Evolutionary conservation across 2,888 invertebrate genomes (phyloP), one percentile per base, ranked within the genome.

Genomic region (Tolmerus cingulatus): DNA sequence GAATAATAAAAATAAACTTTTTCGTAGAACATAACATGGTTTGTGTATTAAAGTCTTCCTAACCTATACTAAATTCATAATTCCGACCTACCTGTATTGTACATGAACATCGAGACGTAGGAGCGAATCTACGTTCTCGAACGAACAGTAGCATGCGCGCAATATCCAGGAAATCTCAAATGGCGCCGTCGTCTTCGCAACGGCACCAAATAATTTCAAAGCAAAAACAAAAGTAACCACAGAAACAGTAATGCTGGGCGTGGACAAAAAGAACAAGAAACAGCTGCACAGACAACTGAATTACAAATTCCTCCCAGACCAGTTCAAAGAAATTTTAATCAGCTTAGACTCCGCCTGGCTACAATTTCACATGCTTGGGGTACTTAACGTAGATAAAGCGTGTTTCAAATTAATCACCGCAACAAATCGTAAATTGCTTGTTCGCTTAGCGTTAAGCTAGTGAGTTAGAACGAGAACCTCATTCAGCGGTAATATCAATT

Each of bases 331-430:
- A 84, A 84, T 66, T 40, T 84, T 84, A 84, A 84, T 40, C 57
- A 74, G 74, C 12, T 34, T 16, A 55, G 12, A 23, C 27, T n/a
- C 51, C 51, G n/a, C 51, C 51, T 7, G n/a, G 51, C 51, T 2
- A 14, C 51, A 14, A n/a, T 37, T 27, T 84, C 37, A 34, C n/a
- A n/a, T 51, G 81, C 16, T 27, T 27, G 19, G 16, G 14, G 23
- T 9, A 74, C 14, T 16, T 8, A 3, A 78, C 27, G 34, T 43
- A 30, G 34, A 23, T 84, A 34, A 43, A 57, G 57, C 74, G 84
- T 74, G 84, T 84, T 84, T 66, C 66, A 84, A 66, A 84, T 84
- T 84, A 84, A 84, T 84, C 27, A 84, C 84, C 84, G 74, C 34
- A 84, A 84, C 74, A 57, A 84, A 84, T 84, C 84, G 66, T 66